Base-by-base conservation (phyloP, 2,113 vertebrate genomes). In the Platycercus adscitus region DNA sequence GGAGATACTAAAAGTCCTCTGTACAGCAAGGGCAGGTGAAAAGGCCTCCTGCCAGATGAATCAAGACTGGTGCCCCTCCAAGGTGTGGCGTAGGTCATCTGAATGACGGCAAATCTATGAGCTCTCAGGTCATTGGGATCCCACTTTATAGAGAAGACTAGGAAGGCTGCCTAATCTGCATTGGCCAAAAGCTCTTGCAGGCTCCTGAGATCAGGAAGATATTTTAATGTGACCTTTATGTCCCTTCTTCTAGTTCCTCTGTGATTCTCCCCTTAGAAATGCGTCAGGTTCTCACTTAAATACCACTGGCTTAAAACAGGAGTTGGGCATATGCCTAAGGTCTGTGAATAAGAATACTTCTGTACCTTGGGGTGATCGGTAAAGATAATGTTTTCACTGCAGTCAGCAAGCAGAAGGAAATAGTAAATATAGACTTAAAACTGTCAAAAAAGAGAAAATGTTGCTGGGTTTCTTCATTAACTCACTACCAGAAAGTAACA, bases 71-170 rank as follows among this genome's bases (percentile, higher is more conserved):
- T 46, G 60, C 24, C 25, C 18, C 71, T 61, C 31, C 46, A 61
- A 73, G 56, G 25, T 39, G 41, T 33, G 63, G 26, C 18, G 15
- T 37, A 53, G 55, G 35, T 12, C 0, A 0, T 37, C n/a, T 56
- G 46, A 61, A 73, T 9, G 60, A 58, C 13, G 24, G 21, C 24
- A 35, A 73, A 77, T 13, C 46, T 33, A 5, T 0, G 1, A 75
- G 17, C 52, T 63, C 12, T 8, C 24, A 11, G 33, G 71, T 70
- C 5, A 2, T 23, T 66, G 46, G 19, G 11, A 65, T 29, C 35
- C 23, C 35, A 13, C 29, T 31, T 79, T 3, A 31, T 4, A 63
- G 56, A 55, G 23, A 0, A 0, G 14, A 17, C 15, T 5, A 25
- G 29, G 18, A 9, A 76, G 14, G 41, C 26, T 88, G 58, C 41